Percentiles rank a stretch among this genome's conserved stretches.
These are phyloP conservation scores for Cynopterus brachyotis DNA, from an alignment of 2,113 vertebrate genomes.

Conservation along the genomic window DNA sequence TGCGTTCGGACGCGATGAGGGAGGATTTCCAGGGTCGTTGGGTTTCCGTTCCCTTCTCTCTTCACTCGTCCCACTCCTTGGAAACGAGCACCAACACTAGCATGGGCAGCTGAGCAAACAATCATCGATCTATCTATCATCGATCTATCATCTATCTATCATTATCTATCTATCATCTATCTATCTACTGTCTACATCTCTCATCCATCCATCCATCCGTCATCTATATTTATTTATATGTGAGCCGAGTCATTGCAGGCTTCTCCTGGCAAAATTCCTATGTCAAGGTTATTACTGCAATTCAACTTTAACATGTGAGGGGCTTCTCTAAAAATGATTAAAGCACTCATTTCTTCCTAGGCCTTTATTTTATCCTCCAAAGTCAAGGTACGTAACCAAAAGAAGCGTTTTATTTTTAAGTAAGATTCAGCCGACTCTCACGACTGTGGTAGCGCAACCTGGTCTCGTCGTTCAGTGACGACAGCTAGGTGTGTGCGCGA, in stretches of 20 bases:
- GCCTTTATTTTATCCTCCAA: neutral
- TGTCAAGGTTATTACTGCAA: neutral
- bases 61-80: neutral
- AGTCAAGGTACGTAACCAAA: neutral
- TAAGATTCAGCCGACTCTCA: neutral
- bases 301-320: neutral
- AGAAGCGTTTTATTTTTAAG: neutral
- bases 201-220: neutral
- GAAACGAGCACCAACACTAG: neutral
- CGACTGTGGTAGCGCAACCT: rapidly evolving
- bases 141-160: too few relatives aligned
- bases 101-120: neutral
- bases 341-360: neutral
- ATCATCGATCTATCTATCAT: neutral
- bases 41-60: neutral
- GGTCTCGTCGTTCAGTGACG: neutral
- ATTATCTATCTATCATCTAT: too few relatives aligned
- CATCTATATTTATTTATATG: neutral
- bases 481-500: rapidly evolving
- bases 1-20: neutral
- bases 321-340: neutral
- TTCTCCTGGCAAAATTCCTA: neutral
- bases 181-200: too few relatives aligned
- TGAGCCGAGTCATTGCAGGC: neutral
- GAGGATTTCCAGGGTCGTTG: neutral